phyloP scores from a whole-genome alignment of 2,888 invertebrate genomes.

The Amblyjoppa proteus region DNA sequence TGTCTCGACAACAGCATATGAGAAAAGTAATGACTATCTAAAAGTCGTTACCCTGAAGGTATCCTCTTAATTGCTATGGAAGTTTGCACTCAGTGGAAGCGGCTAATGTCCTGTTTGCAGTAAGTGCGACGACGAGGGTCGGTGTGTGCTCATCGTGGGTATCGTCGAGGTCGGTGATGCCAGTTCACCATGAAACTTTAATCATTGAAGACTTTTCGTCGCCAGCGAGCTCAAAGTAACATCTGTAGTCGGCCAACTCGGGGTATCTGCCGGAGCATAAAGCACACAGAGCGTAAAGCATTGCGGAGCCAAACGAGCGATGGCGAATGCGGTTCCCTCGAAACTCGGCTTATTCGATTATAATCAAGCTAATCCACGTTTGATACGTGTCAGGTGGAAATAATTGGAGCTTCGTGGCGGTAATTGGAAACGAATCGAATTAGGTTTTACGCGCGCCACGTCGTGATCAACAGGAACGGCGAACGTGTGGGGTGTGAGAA shows the following conservation, averaged over 20 bases:
- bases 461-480: conserved; percentile 56
- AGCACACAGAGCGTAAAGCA: not conserved
- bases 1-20: too few relatives aligned
- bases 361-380: conserved; percentile 83
- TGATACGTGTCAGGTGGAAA: conserved; percentile 82
- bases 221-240: not conserved
- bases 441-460: conserved; percentile 51
- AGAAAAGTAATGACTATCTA: too few relatives aligned
- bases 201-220: not conserved
- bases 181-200: not conserved
- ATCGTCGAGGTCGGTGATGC: not conserved
- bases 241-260: not conserved
- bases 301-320: conserved; percentile 6
- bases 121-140: not conserved
- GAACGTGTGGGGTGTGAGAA: conserved; percentile 15
- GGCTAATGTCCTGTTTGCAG: not conserved
- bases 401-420: conserved; percentile 76
- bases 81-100: conserved; percentile 5
- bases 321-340: conserved; percentile 6
- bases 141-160: not conserved
- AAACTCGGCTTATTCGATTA: conserved; percentile 77
- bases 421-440: conserved; percentile 81
- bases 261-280: not conserved
- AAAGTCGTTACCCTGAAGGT: too few relatives aligned
- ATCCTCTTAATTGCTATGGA: not conserved